Conservation (phyloP, 2,797 vertebrate genomes). For the Lateolabrax maculatus region DNA sequence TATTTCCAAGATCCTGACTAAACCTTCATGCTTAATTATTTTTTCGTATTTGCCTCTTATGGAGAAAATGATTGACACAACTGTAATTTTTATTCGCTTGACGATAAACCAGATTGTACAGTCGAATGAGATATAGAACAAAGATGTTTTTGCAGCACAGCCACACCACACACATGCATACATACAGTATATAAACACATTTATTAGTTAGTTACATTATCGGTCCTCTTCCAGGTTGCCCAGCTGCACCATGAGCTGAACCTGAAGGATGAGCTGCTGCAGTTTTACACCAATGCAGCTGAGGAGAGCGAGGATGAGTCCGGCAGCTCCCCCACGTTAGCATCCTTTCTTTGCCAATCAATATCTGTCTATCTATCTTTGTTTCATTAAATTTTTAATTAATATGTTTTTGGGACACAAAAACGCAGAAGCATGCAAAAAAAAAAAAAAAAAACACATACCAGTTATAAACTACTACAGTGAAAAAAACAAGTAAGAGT, state of each 20-base stretch:
- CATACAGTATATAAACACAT: neutral
- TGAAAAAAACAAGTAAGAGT: neutral
- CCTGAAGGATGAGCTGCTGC: conserved; percentile 98
- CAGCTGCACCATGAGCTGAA: conserved; percentile 97
- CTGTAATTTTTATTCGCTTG: neutral
- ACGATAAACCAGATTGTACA: neutral
- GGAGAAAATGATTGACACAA: neutral
- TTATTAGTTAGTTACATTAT: neutral
- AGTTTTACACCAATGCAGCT: conserved; percentile 94
- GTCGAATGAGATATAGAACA: neutral
- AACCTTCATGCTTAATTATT: neutral
- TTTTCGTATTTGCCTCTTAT: too few relatives aligned
- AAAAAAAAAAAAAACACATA: neutral
- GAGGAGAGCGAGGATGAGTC: conserved; percentile 95
- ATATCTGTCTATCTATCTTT: neutral
- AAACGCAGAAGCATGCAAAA: neutral
- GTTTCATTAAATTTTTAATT: neutral
- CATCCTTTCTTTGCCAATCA: conserved; percentile 29
- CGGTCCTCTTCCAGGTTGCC: conserved; percentile 87
- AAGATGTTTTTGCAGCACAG: neutral
- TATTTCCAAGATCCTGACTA: neutral
- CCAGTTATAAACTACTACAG: neutral
- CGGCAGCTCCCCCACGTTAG: conserved; percentile 90
- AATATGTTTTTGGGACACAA: neutral
- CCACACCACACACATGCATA: neutral